These are phyloP conservation scores for Fregetta grallaria DNA, from an alignment of 2,113 vertebrate genomes.

Conservation along the genomic window DNA sequence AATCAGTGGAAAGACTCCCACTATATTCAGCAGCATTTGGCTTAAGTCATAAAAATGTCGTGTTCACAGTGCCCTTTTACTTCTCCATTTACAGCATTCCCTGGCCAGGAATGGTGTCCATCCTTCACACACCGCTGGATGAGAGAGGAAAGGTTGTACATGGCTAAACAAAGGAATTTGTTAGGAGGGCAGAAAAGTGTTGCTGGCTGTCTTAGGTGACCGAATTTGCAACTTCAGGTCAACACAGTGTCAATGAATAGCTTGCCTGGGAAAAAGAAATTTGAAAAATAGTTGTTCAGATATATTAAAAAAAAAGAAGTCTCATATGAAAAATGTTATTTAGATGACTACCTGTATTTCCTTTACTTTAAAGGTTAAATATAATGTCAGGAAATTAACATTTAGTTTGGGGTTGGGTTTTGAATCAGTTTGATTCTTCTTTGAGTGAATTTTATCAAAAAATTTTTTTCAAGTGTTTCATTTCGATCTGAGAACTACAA, in stretches of 20 bases:
- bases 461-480: not conserved
- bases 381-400: not conserved
- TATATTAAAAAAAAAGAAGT: not conserved
- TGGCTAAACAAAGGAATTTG: not conserved
- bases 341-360: not conserved
- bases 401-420: not conserved
- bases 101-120: not conserved
- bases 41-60: not conserved
- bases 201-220: not conserved
- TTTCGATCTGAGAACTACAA: slow-evolving; percentile 17
- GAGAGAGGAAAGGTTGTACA: not conserved
- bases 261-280: not conserved
- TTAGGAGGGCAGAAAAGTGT: not conserved
- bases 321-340: not conserved
- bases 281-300: not conserved
- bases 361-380: slow-evolving; percentile 14
- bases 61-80: not conserved
- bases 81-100: not conserved
- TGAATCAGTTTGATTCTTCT: not conserved
- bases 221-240: not conserved
- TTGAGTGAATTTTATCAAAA: not conserved
- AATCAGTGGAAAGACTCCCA: not conserved
- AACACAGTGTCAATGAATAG: not conserved
- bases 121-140: not conserved
- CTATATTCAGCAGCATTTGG: not conserved